phyloP scores from a whole-genome alignment of 2,113 vertebrate genomes.

The Vanacampus margaritifer region DNA sequence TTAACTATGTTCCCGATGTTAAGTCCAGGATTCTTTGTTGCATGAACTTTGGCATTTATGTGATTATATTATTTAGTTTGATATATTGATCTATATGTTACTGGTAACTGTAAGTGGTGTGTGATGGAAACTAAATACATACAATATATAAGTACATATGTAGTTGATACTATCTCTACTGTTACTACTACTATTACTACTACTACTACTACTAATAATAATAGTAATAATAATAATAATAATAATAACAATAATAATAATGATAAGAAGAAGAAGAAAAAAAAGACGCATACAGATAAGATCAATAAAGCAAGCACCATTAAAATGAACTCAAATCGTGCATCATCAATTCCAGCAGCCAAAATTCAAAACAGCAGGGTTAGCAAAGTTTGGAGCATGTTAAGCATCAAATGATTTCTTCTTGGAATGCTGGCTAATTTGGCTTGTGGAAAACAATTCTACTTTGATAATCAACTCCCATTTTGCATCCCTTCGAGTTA shows the following conservation, averaged over 20 bases:
- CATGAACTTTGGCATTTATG: background rate
- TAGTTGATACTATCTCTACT: no score
- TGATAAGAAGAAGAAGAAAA: background rate
- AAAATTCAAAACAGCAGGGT: background rate
- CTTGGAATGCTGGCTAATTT: background rate
- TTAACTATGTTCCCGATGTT: background rate
- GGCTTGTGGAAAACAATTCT: background rate
- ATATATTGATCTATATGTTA: background rate
- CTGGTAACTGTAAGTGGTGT: background rate
- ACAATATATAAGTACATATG: no score
- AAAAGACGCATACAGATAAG: background rate
- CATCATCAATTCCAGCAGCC: constrained; percentile 1
- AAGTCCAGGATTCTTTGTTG: background rate
- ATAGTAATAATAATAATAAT: no score
- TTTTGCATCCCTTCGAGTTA: constrained; percentile 50
- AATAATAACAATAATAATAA: background rate
- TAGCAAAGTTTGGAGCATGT: background rate
- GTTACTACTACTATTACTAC: no score
- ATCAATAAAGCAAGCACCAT: background rate
- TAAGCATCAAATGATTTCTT: background rate
- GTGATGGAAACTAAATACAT: background rate
- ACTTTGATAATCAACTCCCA: constrained; percentile 7
- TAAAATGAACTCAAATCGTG: constrained; percentile 3
- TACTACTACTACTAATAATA: no score
- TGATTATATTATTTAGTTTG: background rate